Evolutionary conservation across 2,888 invertebrate genomes (phyloP), one percentile per base, ranked within the genome.

Genomic region (Mythimna vitellina): DNA sequence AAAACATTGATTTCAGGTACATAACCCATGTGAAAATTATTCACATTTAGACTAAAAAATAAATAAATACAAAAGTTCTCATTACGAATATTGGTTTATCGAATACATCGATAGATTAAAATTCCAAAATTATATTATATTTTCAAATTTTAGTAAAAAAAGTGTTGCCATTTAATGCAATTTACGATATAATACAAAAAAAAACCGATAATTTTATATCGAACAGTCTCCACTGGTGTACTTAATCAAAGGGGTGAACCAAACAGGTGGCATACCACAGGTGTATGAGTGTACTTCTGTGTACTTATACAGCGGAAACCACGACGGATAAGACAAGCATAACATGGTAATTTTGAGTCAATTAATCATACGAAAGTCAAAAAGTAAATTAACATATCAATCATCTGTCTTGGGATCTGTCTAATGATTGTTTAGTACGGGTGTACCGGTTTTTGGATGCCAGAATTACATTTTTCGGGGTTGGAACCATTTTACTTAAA

Each of bases 341-440:
- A 66, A 61, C 56, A 64, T 54, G 51, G 70, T 76, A 79, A 78
- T 60, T n/a, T 71, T 70, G 25, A n/a, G 65, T 70, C 65, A 70
- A 81, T 81, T 64, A 65, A 78, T 80, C 69, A 78, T 63, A 53
- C 20, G 60, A 64, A 60, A 58, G 62, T 80, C 65, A 53, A 42
- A 61, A 70, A 56, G 46, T 70, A 76, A 81, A 78, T 81, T 70
- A 81, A 81, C 60, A 53, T 81, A 78, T 81, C 81, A 81, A 76
- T 81, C 78, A 81, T 20, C 3, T 70, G 60, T 70, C 77, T 70
- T 10, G 14, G 64, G 71, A 71, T 67, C 6, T 57, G 56, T 81
- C 60, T 57, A n/a, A 53, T 10, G 57, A 67, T 57, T 66, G 46
- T 22, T 70, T 29, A 14, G 58, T 66, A 20, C 20, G 10, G 66